Conservation (phyloP, 2,888 invertebrate genomes). For the Pristionchus mayeri region DNA sequence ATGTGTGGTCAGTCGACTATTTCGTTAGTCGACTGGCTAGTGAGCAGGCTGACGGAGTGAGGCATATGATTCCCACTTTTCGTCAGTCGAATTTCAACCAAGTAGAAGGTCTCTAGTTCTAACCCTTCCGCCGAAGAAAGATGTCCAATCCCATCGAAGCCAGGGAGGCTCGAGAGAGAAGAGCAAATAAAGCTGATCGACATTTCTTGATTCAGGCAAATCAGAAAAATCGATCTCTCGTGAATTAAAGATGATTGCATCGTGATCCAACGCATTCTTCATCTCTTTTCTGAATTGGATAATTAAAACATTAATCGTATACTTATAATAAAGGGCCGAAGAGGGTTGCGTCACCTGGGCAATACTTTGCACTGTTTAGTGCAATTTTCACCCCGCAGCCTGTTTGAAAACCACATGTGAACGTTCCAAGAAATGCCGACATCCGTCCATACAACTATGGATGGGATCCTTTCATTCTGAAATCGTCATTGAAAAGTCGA, state of each 20-base stretch:
- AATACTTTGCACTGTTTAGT: not conserved
- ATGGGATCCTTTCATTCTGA: too few relatives aligned
- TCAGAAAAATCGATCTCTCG: not conserved
- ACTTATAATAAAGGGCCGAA: too few relatives aligned
- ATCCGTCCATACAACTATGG: too few relatives aligned
- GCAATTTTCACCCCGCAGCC: not conserved
- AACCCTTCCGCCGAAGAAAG: too few relatives aligned
- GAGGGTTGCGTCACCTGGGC: not conserved
- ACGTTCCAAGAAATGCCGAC: too few relatives aligned
- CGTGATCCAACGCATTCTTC: not conserved
- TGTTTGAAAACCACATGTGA: not conserved
- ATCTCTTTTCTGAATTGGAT: not conserved
- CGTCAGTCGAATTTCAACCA: too few relatives aligned
- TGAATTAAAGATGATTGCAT: slow-evolving; percentile 3
- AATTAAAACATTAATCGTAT: not conserved
- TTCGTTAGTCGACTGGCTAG: not conserved
- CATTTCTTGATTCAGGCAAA: not conserved
- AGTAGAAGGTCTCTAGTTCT: too few relatives aligned
- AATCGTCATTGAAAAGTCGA: too few relatives aligned
- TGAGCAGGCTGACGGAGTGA: too few relatives aligned
- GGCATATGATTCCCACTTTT: too few relatives aligned
- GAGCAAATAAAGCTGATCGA: not conserved
- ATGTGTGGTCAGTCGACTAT: too few relatives aligned
- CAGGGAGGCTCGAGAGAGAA: not conserved
- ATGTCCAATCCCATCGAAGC: too few relatives aligned